Percentiles rank a stretch among this genome's conserved stretches.
phyloP scores from a whole-genome alignment of 2,797 vertebrate genomes.

The Acropternis orthonyx region DNA sequence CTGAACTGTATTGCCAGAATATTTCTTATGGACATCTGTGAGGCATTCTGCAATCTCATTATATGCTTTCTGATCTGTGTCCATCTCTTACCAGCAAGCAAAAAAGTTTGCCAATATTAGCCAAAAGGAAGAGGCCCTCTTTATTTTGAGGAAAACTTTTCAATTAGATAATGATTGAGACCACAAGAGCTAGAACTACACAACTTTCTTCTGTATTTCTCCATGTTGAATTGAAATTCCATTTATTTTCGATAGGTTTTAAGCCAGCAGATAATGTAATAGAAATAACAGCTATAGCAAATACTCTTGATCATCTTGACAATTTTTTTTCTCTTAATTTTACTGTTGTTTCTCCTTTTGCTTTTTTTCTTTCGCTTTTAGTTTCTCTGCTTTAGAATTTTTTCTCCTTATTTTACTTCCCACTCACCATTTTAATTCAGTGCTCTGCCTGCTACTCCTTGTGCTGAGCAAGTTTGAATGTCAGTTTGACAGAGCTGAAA shows the following conservation, averaged over 20 bases:
- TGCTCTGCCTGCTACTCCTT: not conserved
- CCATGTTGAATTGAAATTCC: not conserved
- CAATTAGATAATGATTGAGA: not conserved
- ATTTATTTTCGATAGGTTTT: not conserved
- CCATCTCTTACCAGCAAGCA: not conserved
- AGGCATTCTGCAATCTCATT: not conserved
- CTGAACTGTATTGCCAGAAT: not conserved
- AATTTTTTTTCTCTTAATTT: not conserved
- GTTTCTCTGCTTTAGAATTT: not conserved
- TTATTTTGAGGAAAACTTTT: not conserved
- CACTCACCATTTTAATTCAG: not conserved
- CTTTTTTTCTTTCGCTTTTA: not conserved
- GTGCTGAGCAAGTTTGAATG: not conserved
- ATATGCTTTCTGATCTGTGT: not conserved
- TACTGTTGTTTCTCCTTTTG: not conserved
- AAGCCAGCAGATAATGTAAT: not conserved
- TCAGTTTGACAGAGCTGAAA: not conserved
- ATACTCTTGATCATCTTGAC: not conserved
- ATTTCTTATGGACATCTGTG: not conserved
- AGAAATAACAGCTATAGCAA: not conserved
- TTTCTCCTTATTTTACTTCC: not conserved
- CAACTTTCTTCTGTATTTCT: not conserved
- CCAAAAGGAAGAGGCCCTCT: accelerated
- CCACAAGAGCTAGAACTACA: not conserved
- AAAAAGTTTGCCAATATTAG: not conserved